phyloP scores from a whole-genome alignment of 2,888 invertebrate genomes.

The Dasypolia templi region DNA sequence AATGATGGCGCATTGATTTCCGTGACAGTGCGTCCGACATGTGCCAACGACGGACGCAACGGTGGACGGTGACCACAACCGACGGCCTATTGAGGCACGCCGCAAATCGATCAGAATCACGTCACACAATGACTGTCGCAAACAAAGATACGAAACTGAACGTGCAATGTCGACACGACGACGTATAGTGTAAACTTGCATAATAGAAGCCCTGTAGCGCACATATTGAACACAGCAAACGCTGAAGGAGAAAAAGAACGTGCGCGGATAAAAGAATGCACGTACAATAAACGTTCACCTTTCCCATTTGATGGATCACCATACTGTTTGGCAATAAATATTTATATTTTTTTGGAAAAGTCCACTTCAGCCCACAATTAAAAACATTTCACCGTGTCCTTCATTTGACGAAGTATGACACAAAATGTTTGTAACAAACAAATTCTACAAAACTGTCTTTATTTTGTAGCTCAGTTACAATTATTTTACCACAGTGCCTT shows the following conservation, averaged over 20 bases:
- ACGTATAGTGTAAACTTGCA: constrained; percentile 49
- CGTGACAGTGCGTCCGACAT: constrained; percentile 44
- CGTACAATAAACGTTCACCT: constrained; percentile 34
- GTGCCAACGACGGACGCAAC: constrained; percentile 32
- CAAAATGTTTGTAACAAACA: constrained; percentile 13
- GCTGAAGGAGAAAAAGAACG: constrained; percentile 12
- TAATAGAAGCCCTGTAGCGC: constrained; percentile 33
- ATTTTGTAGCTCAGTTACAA: neutral
- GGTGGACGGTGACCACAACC: constrained; percentile 58
- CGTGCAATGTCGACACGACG: constrained; percentile 38
- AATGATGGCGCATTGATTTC: constrained; percentile 44
- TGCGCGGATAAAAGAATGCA: constrained; percentile 25
- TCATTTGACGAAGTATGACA: constrained; percentile 10
- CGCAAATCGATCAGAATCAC: constrained; percentile 78
- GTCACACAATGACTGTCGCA: constrained; percentile 67
- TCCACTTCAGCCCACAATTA: constrained; percentile 15
- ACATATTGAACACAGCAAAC: constrained; percentile 6
- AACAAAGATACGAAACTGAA: constrained; percentile 57
- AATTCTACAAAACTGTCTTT: constrained; percentile 8
- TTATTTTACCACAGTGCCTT: constrained; percentile 21
- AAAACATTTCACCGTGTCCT: constrained; percentile 15
- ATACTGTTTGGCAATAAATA: constrained; percentile 9
- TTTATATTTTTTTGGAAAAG: constrained; percentile 17
- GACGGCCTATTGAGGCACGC: constrained; percentile 68
- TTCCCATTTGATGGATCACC: constrained; percentile 40